Conservation (phyloP, 2,888 invertebrate species). For the Anticlea derivata region DNA sequence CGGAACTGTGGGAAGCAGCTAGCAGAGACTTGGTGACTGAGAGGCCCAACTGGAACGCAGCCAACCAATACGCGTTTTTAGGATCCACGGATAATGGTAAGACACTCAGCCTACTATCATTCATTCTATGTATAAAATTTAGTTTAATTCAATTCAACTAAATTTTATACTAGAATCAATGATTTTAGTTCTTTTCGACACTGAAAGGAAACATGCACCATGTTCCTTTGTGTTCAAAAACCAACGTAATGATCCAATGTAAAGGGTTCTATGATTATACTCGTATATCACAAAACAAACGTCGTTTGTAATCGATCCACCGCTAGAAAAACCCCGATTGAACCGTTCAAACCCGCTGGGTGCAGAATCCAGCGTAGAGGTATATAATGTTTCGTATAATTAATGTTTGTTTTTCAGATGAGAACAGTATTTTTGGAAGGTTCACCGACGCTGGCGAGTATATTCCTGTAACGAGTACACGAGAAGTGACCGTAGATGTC, state of each 20-base stretch:
- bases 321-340: slow-evolving; percentile 1
- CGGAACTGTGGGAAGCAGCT: slow-evolving; percentile 52
- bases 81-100: slow-evolving; percentile 68
- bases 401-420: slow-evolving; percentile 54
- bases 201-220: too few species aligned
- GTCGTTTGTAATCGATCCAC: slow-evolving; percentile 2
- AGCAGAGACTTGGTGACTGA: slow-evolving; percentile 50
- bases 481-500: slow-evolving; percentile 40
- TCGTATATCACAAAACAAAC: slow-evolving; percentile 1
- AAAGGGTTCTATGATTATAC: neutral
- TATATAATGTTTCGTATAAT: slow-evolving; percentile 24
- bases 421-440: slow-evolving; percentile 75
- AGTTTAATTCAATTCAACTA: too few species aligned
- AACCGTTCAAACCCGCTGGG: slow-evolving; percentile 4
- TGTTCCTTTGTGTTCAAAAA: too few species aligned
- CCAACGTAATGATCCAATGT: too few species aligned
- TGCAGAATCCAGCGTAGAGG: neutral
- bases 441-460: slow-evolving; percentile 60
- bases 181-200: too few species aligned
- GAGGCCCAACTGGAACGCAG: slow-evolving; percentile 53
- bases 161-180: too few species aligned
- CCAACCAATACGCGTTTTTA: slow-evolving; percentile 43
- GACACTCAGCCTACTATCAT: too few species aligned
- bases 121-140: too few species aligned
- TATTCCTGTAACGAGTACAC: slow-evolving; percentile 44